Conservation (phyloP, 2,888 invertebrate species). For the Drosophila cognata region DNA sequence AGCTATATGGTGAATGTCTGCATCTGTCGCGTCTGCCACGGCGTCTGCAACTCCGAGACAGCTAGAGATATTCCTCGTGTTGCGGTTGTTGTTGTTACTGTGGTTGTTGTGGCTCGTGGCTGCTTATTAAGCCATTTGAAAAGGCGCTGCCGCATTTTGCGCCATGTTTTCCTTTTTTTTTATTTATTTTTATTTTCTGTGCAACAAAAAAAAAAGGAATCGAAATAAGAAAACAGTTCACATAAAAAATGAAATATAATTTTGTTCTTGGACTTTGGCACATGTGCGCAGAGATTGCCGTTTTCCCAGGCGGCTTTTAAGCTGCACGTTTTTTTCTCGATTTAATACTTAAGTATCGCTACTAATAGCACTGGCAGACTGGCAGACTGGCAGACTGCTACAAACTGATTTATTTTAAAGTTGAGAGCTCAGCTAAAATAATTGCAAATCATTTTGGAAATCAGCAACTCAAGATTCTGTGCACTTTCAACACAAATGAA, state of each 20-base stretch:
- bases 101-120: conserved; percentile 48
- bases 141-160: conserved; percentile 54
- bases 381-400: no score
- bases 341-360: background rate
- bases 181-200: conserved; percentile 7
- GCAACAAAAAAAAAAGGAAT: conserved; percentile 1
- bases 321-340: background rate
- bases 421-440: background rate
- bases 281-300: conserved; percentile 39
- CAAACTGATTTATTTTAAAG: background rate
- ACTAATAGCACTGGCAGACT: background rate
- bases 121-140: conserved; percentile 71
- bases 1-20: conserved; percentile 54
- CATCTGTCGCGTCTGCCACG: conserved; percentile 71
- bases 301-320: conserved; percentile 51
- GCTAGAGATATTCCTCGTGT: conserved; percentile 31
- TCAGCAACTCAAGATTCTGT: background rate
- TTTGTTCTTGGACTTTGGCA: conserved; percentile 35
- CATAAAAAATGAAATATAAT: conserved; percentile 31
- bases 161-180: conserved; percentile 1
- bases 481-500: background rate
- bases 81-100: conserved; percentile 24
- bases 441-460: background rate
- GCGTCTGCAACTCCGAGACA: conserved; percentile 68
- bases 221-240: background rate